Percentiles rank a stretch among this genome's conserved stretches.
Conservation (phyloP, 2,888 invertebrate species). For the Lycaena phlaeas region DNA sequence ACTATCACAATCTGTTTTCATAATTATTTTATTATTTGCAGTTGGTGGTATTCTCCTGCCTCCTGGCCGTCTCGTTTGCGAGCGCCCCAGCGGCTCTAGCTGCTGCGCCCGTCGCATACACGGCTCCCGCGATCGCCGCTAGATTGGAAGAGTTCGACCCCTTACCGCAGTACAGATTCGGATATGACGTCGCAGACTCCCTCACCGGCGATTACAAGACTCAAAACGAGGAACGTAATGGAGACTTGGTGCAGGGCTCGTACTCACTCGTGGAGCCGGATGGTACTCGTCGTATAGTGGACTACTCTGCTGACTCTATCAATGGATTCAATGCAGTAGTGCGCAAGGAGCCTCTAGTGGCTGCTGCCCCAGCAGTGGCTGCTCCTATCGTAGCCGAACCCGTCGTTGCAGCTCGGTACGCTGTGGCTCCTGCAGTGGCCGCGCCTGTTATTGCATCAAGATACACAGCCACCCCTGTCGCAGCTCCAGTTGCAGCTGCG, state of each 20-base stretch:
- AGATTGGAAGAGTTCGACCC: slow-evolving; percentile 65
- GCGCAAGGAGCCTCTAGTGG: slow-evolving; percentile 48
- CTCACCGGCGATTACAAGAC: slow-evolving; percentile 62
- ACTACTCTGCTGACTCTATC: slow-evolving; percentile 52
- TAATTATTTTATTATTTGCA: slow-evolving; percentile 28
- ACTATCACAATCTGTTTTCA: too few relatives aligned
- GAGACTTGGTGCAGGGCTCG: slow-evolving; percentile 66
- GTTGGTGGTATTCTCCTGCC: slow-evolving; percentile 56
- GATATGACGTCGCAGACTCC: slow-evolving; percentile 55
- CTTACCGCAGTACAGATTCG: slow-evolving; percentile 70
- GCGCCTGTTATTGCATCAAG: slow-evolving; percentile 26
- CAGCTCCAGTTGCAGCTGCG: slow-evolving; percentile 13
- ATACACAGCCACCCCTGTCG: slow-evolving; percentile 21
- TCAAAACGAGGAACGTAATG: slow-evolving; percentile 64
- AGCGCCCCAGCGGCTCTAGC: slow-evolving; percentile 45
- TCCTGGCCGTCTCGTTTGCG: slow-evolving; percentile 43
- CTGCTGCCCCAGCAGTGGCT: slow-evolving; percentile 44
- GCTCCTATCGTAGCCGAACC: slow-evolving; percentile 40
- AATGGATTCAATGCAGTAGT: slow-evolving; percentile 61
- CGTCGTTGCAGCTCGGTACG: slow-evolving; percentile 20
- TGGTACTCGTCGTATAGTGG: slow-evolving; percentile 52
- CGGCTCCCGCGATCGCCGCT: slow-evolving; percentile 40
- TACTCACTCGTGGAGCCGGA: slow-evolving; percentile 58
- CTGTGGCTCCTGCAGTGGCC: slow-evolving; percentile 31
- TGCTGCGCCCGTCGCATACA: slow-evolving; percentile 30